Percentiles rank a stretch among this genome's conserved stretches.
phyloP scores from a whole-genome alignment of 2,113 vertebrate species.

The Mungos mungo region DNA sequence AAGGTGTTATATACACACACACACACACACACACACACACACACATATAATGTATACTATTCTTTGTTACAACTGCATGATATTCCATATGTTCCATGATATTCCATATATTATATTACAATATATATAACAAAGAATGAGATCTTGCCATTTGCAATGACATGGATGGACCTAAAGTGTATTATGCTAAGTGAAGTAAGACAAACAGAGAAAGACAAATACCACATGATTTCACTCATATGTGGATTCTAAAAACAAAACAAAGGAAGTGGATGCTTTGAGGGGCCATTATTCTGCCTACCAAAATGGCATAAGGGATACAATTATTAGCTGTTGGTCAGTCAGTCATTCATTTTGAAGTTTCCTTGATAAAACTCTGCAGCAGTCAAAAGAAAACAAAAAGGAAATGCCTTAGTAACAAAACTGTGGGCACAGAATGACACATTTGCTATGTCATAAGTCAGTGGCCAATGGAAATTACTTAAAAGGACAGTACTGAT shows the following conservation, averaged over 20 bases:
- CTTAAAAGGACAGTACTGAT: not conserved
- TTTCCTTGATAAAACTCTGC: not conserved
- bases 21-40: too few species aligned
- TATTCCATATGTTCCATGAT: too few species aligned
- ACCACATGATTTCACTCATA: not conserved
- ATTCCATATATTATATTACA: too few species aligned
- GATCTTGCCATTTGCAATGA: not conserved
- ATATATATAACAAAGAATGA: not conserved
- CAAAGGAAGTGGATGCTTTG: not conserved
- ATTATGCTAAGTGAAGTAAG: not conserved
- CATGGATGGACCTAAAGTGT: not conserved
- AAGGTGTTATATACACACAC: not conserved
- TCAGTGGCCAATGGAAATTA: constrained; percentile 25
- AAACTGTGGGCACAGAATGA: not conserved
- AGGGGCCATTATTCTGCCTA: not conserved
- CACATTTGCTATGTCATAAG: not conserved
- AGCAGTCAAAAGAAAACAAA: not conserved
- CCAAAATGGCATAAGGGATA: not conserved
- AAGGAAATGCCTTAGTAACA: not conserved
- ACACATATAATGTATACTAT: not conserved
- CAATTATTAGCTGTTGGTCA: not conserved
- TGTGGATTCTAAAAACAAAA: not conserved
- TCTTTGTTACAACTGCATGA: too few species aligned
- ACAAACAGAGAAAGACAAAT: not conserved
- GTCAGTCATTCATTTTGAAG: not conserved